These are phyloP conservation scores for Anhinga anhinga DNA, from an alignment of 2,113 vertebrate genomes.

Conservation along the genomic window DNA sequence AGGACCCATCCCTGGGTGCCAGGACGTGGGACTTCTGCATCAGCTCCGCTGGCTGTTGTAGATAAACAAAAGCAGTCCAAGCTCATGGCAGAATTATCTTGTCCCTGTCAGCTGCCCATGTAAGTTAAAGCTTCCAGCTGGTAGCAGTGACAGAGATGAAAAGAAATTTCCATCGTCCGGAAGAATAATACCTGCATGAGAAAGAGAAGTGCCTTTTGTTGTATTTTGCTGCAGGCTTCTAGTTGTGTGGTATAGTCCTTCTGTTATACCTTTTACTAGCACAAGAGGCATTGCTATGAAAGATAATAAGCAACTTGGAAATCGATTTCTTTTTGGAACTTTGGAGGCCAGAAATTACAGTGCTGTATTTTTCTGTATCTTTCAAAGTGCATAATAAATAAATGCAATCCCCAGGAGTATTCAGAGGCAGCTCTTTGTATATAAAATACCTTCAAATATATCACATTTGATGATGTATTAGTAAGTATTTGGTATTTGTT, in stretches of 20 bases:
- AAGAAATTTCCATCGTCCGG: background rate
- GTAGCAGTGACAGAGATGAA: background rate
- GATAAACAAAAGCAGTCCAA: background rate
- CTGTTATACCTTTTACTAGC: background rate
- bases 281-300: background rate
- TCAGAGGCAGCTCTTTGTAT: background rate
- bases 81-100: background rate
- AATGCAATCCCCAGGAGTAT: background rate
- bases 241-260: background rate
- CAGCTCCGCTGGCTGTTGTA: background rate
- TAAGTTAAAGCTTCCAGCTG: background rate
- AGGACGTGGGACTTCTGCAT: background rate
- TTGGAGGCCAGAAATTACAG: background rate
- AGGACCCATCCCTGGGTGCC: background rate
- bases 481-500: background rate
- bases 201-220: background rate
- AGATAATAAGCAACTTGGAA: conserved; percentile 22
- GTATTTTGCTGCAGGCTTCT: background rate
- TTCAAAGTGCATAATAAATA: background rate
- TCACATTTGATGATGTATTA: background rate
- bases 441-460: background rate
- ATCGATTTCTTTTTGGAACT: conserved; percentile 36
- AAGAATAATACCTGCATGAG: background rate
- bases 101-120: background rate
- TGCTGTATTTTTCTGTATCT: background rate